These are phyloP conservation scores for Nysson spinosus DNA, from an alignment of 2,888 invertebrate genomes.

Conservation along the genomic window DNA sequence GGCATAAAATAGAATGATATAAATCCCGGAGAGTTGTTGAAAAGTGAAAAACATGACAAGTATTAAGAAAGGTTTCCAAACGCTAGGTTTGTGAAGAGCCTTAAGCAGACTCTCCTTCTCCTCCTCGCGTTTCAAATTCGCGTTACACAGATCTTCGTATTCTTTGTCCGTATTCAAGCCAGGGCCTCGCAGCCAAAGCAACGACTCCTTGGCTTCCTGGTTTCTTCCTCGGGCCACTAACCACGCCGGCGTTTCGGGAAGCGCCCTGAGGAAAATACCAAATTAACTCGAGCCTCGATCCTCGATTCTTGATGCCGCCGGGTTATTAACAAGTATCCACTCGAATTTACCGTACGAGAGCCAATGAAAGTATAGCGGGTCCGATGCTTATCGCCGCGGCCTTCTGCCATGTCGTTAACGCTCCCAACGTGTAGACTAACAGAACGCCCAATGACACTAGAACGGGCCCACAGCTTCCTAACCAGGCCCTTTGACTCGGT, in stretches of 20 bases:
- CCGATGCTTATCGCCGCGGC: conserved; percentile 83
- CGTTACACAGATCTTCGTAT: conserved; percentile 81
- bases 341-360: conserved; percentile 64
- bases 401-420: conserved; percentile 83
- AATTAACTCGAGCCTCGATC: not conserved
- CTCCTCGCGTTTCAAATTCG: conserved; percentile 62
- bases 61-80: conserved; percentile 84
- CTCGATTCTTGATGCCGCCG: too few relatives aligned
- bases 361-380: conserved; percentile 70
- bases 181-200: conserved; percentile 83
- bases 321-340: not conserved
- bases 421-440: conserved; percentile 84
- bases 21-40: conserved; percentile 87
- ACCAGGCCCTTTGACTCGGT: conserved; percentile 83
- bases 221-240: conserved; percentile 81
- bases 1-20: conserved; percentile 85
- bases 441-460: conserved; percentile 86
- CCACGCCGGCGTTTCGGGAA: conserved; percentile 86
- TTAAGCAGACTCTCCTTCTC: conserved; percentile 59
- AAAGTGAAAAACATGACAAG: conserved; percentile 83
- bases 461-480: conserved; percentile 85
- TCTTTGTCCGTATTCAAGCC: conserved; percentile 82
- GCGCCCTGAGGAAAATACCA: conserved; percentile 71
- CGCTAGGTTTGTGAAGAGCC: conserved; percentile 77
- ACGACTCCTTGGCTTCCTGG: conserved; percentile 81